Evolutionary conservation across 2,113 vertebrate species (phyloP).

Genomic region (Epinephelus cyanopodus): DNA sequence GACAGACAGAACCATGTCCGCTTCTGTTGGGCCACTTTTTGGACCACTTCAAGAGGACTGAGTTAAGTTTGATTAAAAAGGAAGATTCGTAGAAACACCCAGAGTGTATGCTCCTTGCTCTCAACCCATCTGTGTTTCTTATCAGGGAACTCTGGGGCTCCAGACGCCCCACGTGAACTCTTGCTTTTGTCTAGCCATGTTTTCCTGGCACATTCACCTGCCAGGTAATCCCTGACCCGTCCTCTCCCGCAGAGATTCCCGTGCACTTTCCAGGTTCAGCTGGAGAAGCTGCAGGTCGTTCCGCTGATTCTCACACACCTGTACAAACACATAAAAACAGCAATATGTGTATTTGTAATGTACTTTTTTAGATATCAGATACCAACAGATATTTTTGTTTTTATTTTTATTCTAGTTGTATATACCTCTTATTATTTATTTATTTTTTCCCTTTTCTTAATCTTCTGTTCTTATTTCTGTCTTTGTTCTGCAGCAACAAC

Average conservation of each 20-base stretch:
- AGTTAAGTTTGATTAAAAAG: too few species aligned
- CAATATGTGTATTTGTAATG: neutral
- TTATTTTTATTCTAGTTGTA: neutral
- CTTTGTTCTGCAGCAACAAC: neutral
- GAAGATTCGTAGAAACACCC: too few species aligned
- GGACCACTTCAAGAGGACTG: too few species aligned
- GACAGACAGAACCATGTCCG: too few species aligned
- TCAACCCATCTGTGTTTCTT: too few species aligned
- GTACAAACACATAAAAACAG: constrained; percentile 32
- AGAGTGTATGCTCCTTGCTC: too few species aligned
- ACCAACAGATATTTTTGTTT: neutral
- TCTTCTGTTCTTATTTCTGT: neutral
- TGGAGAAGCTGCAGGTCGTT: constrained; percentile 89
- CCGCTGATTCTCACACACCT: constrained; percentile 91
- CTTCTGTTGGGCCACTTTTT: too few species aligned
- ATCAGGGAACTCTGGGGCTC: too few species aligned
- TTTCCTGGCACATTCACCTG: constrained; percentile 57
- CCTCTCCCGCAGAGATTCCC: constrained; percentile 77
- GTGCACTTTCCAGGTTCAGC: constrained; percentile 85
- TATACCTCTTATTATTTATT: neutral
- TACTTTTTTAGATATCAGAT: neutral
- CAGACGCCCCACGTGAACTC: too few species aligned
- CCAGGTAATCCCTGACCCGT: constrained; percentile 51
- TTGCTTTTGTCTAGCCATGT: too few species aligned
- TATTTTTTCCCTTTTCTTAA: too few species aligned